These are phyloP conservation scores for Cynopterus brachyotis DNA, from an alignment of 2,113 vertebrate genomes.

Conservation along the genomic window DNA sequence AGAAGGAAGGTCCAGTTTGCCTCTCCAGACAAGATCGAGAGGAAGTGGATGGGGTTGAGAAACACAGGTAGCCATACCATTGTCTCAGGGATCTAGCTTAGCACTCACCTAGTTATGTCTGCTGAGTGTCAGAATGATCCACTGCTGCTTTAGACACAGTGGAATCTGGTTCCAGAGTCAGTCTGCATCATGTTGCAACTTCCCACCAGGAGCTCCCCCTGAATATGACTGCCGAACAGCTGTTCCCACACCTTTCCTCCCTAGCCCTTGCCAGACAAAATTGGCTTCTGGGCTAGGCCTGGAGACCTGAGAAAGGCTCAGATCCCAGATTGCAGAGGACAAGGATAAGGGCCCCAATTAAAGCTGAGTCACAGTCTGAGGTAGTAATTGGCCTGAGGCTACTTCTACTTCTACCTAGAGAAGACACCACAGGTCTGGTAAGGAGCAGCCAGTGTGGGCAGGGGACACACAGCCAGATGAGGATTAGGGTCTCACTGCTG, in stretches of 20 bases:
- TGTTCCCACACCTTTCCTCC: not conserved
- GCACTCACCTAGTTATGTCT: not conserved
- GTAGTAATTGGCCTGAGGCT: not conserved
- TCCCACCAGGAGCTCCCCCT: not conserved
- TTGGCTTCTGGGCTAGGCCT: not conserved
- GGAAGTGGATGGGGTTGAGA: not conserved
- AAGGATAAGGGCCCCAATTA: slow-evolving; percentile 1
- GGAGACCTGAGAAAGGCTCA: slow-evolving; percentile 2
- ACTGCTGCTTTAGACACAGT: not conserved
- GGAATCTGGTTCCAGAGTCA: not conserved
- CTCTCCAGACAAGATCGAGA: not conserved
- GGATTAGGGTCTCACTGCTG: not conserved
- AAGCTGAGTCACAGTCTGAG: slow-evolving; percentile 23
- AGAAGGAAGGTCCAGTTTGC: not conserved
- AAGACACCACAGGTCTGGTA: not conserved
- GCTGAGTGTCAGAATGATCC: not conserved
- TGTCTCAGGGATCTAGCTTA: not conserved
- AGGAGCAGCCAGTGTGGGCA: not conserved
- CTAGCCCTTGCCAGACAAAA: slow-evolving; percentile 31
- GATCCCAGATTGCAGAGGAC: slow-evolving; percentile 13
- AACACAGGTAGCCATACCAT: not conserved
- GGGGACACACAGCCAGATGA: not conserved
- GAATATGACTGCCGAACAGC: not conserved
- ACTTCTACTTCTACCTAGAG: not conserved
- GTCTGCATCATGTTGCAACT: not conserved